phyloP scores from a whole-genome alignment of 2,888 invertebrate genomes.

The Scaptomyza caliginosa region DNA sequence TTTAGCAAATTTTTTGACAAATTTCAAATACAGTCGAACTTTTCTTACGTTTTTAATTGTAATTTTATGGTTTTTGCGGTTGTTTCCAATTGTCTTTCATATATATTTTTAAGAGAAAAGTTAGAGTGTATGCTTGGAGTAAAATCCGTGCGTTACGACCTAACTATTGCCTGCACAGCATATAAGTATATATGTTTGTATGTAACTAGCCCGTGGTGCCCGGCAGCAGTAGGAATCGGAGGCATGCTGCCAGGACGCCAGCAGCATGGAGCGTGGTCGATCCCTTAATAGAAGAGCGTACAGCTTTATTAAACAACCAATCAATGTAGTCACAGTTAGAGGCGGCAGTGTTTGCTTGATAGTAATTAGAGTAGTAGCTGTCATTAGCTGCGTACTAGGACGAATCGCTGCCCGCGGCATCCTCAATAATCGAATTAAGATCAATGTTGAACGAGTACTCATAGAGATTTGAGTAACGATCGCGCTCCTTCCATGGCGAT shows the following conservation, averaged over 20 bases:
- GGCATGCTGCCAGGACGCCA: constrained; percentile 44
- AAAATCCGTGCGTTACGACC: constrained; percentile 33
- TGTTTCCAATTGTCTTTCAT: not conserved
- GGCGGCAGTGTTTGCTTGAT: constrained; percentile 50
- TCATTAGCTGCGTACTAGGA: constrained; percentile 83
- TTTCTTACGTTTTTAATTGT: not conserved
- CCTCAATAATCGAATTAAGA: constrained; percentile 84
- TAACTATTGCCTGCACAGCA: constrained; percentile 25
- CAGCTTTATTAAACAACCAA: constrained; percentile 70
- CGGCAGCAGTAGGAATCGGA: constrained; percentile 60
- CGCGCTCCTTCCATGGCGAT: constrained; percentile 84
- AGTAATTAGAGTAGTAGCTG: constrained; percentile 22
- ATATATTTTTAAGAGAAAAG: not conserved
- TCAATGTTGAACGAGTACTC: constrained; percentile 84
- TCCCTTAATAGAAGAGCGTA: constrained; percentile 30
- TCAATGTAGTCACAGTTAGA: constrained; percentile 59
- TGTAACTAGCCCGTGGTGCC: constrained; percentile 27
- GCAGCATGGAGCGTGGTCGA: constrained; percentile 5
- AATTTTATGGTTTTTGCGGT: not conserved
- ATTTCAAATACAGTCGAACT: constrained; percentile 17
- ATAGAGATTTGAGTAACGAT: constrained; percentile 84
- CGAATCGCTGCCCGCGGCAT: constrained; percentile 84
- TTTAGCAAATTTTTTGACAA: constrained; percentile 21
- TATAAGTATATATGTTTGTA: not conserved
- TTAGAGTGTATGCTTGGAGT: constrained; percentile 1